phyloP scores from a whole-genome alignment of 2,888 invertebrate species.

The Hofmannophila pseudospretella region DNA sequence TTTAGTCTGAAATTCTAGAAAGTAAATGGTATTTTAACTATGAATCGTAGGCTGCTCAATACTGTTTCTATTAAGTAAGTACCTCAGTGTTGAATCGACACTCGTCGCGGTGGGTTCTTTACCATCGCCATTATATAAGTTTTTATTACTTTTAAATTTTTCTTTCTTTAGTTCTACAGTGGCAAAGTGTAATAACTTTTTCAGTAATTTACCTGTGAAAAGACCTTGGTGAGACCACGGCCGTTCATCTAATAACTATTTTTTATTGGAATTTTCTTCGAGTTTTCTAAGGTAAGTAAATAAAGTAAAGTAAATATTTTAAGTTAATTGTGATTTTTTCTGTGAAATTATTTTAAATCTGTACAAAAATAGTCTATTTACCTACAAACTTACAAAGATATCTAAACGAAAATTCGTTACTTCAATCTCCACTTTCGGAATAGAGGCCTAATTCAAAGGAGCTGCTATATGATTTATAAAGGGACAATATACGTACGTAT shows the following conservation, averaged over 20 bases:
- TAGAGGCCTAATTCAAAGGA: too few relatives aligned
- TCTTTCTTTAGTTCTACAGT: not conserved
- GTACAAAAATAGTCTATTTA: too few relatives aligned
- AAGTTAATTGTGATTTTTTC: too few relatives aligned
- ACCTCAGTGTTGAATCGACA: constrained; percentile 56
- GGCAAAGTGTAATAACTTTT: constrained; percentile 18
- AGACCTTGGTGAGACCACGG: constrained; percentile 7
- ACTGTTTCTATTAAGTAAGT: constrained; percentile 15
- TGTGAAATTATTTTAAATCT: too few relatives aligned
- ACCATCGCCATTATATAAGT: constrained; percentile 22
- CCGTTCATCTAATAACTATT: not conserved
- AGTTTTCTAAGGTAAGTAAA: not conserved
- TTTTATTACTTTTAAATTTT: constrained; percentile 9
- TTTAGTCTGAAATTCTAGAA: constrained; percentile 19
- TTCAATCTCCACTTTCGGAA: too few relatives aligned
- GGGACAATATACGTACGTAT: too few relatives aligned
- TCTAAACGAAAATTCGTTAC: too few relatives aligned
- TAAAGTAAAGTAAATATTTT: too few relatives aligned
- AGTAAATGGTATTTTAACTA: constrained; percentile 18
- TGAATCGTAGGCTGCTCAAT: constrained; percentile 1
- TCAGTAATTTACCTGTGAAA: constrained; percentile 6
- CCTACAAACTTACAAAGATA: too few relatives aligned
- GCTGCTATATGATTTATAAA: too few relatives aligned
- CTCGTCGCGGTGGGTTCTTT: constrained; percentile 49
- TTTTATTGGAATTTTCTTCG: constrained; percentile 3